Percentiles rank a stretch among this genome's conserved stretches.
Conservation (phyloP, 2,888 invertebrate genomes). For the Venusia cambrica region DNA sequence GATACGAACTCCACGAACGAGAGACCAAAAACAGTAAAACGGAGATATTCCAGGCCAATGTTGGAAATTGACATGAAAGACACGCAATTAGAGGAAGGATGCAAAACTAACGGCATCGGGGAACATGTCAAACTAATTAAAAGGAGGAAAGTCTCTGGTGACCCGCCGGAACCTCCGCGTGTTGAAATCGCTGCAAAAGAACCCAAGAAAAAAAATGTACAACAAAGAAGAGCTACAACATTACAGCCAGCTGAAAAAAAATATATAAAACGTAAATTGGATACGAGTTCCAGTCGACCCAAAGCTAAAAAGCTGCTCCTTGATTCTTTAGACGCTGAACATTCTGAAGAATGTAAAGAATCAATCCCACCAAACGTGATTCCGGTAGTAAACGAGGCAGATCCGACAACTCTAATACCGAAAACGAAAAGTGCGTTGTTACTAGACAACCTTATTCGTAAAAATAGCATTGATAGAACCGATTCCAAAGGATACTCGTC, state of each 20-base stretch:
- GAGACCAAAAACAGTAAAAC: slow-evolving; percentile 59
- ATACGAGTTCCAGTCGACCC: slow-evolving; percentile 40
- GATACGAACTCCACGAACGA: slow-evolving; percentile 49
- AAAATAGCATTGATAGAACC: slow-evolving; percentile 79
- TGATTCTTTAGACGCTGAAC: slow-evolving; percentile 51
- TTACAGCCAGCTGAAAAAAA: slow-evolving; percentile 61
- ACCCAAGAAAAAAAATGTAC: slow-evolving; percentile 53
- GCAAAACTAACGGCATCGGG: slow-evolving; percentile 75
- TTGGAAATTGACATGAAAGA: slow-evolving; percentile 75
- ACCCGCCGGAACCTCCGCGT: slow-evolving; percentile 51
- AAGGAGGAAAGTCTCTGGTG: slow-evolving; percentile 75
- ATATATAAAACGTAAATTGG: slow-evolving; percentile 68
- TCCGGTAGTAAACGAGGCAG: slow-evolving; percentile 41
- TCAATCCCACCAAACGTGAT: slow-evolving; percentile 30
- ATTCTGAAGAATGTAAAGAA: slow-evolving; percentile 36
- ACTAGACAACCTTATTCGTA: slow-evolving; percentile 79
- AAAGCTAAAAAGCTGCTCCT: slow-evolving; percentile 55
- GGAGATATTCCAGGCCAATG: slow-evolving; percentile 70
- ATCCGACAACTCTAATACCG: slow-evolving; percentile 47
- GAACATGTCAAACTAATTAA: slow-evolving; percentile 77
- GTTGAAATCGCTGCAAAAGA: slow-evolving; percentile 56
- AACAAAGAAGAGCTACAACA: slow-evolving; percentile 51
- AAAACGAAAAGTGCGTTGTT: slow-evolving; percentile 73
- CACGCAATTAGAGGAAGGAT: slow-evolving; percentile 65
- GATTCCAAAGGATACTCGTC: slow-evolving; percentile 60